phyloP scores from a whole-genome alignment of 2,797 vertebrate genomes.

The Crocidura indochinensis region DNA sequence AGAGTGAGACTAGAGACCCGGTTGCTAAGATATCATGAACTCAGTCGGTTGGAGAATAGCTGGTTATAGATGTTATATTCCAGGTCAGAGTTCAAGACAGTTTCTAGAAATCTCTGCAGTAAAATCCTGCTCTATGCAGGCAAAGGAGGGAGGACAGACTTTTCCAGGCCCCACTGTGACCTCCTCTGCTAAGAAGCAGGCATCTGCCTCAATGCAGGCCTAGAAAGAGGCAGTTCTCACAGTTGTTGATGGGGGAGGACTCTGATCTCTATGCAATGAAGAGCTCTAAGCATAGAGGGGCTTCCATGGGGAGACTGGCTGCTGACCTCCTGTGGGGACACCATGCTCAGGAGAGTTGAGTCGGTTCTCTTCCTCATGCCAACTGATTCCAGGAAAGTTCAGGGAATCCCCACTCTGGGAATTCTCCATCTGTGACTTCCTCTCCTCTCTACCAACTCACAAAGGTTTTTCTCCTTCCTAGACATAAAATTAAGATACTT shows the following conservation, averaged over 20 bases:
- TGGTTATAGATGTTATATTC: conserved; percentile 56
- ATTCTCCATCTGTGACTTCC: background rate
- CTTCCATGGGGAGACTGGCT: background rate
- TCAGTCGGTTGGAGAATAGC: conserved; percentile 66
- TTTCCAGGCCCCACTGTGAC: background rate
- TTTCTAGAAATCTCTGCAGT: conserved; percentile 13
- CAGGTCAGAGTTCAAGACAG: conserved; percentile 32
- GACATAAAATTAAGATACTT: background rate
- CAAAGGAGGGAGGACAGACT: background rate
- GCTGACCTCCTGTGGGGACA: background rate
- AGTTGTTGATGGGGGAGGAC: background rate
- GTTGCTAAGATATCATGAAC: conserved; percentile 82
- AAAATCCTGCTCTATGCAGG: background rate
- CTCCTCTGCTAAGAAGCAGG: background rate
- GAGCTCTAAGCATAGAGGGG: background rate
- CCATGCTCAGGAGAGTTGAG: too few species aligned
- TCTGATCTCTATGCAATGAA: background rate
- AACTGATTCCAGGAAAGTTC: background rate
- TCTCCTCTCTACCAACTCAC: background rate
- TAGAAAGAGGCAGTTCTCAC: background rate
- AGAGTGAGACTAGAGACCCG: conserved; percentile 67
- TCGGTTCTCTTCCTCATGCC: background rate
- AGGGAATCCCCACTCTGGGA: conserved; percentile 46
- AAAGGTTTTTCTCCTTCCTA: background rate
- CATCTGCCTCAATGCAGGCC: background rate